Evolutionary conservation across 37 sponge, comb jelly and placozoan genomes (phyloP).

Genomic region (Spongilla lacustris): DNA sequence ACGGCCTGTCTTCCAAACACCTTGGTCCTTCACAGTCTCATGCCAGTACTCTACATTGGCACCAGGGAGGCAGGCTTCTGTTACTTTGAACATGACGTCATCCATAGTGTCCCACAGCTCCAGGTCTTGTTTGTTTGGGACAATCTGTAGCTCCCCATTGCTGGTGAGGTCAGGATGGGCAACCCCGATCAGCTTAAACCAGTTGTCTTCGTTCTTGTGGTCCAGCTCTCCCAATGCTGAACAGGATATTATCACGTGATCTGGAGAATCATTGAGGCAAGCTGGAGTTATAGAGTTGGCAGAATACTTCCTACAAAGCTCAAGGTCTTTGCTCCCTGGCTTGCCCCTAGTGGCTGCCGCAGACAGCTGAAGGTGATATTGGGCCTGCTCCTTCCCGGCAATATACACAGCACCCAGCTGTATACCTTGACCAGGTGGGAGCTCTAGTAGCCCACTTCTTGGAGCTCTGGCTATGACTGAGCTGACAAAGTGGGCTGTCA

Average conservation of each 20-base stretch:
- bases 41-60: slow-evolving; percentile 13
- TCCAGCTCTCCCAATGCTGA: slow-evolving; percentile 47
- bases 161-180: slow-evolving; percentile 19
- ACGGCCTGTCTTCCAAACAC: background rate
- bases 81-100: slow-evolving; percentile 12
- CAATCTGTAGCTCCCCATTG: slow-evolving; percentile 34
- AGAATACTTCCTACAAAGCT: slow-evolving; percentile 6
- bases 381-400: slow-evolving; percentile 21
- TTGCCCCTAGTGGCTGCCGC: slow-evolving; percentile 24
- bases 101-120: slow-evolving; percentile 47
- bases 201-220: slow-evolving; percentile 41
- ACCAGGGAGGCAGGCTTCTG: slow-evolving; percentile 1
- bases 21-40: background rate
- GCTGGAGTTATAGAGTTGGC: background rate
- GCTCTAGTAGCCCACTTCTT: background rate
- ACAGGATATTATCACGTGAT: slow-evolving; percentile 34
- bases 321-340: slow-evolving; percentile 12
- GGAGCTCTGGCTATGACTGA: slow-evolving; percentile 43
- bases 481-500: slow-evolving; percentile 57
- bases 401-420: slow-evolving; percentile 56
- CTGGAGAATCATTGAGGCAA: background rate
- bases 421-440: background rate
- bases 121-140: slow-evolving; percentile 43
- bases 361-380: slow-evolving; percentile 53
- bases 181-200: slow-evolving; percentile 32